These are phyloP conservation scores for Lutra lutra DNA, from an alignment of 2,797 vertebrate species.

Conservation along the genomic window DNA sequence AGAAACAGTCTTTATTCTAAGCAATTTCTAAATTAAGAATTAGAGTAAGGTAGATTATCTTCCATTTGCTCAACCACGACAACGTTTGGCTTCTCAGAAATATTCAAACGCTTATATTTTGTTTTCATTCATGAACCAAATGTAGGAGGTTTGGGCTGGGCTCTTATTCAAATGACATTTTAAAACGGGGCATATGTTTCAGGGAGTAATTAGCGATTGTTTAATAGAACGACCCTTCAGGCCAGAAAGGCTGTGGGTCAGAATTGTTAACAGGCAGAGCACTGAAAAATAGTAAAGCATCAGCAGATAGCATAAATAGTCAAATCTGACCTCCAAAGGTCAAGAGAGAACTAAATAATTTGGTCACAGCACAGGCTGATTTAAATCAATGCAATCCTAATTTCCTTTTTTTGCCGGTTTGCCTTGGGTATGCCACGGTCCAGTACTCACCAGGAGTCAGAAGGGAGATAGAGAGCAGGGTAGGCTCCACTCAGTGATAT, in stretches of 20 bases:
- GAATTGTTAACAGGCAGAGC: slow-evolving; percentile 89
- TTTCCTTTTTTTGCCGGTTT: slow-evolving; percentile 83
- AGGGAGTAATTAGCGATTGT: slow-evolving; percentile 87
- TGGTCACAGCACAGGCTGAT: slow-evolving; percentile 87
- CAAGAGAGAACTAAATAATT: slow-evolving; percentile 89
- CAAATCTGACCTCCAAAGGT: slow-evolving; percentile 88
- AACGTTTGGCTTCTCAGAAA: neutral
- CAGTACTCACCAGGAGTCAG: slow-evolving; percentile 62
- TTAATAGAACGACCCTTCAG: slow-evolving; percentile 85
- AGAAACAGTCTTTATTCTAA: neutral
- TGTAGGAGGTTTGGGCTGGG: neutral
- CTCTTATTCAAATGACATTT: slow-evolving; percentile 75
- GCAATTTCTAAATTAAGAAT: neutral
- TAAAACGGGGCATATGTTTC: slow-evolving; percentile 83
- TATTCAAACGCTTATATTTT: neutral
- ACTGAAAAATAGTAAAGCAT: slow-evolving; percentile 85
- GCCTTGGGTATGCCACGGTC: slow-evolving; percentile 77
- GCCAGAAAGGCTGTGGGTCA: slow-evolving; percentile 84
- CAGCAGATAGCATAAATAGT: slow-evolving; percentile 90
- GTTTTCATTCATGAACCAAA: slow-evolving; percentile 52
- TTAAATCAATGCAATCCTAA: slow-evolving; percentile 86
- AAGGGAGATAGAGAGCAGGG: slow-evolving; percentile 28
- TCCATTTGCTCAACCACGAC: neutral
- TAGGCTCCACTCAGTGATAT: neutral
- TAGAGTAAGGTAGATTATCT: neutral